Evolutionary conservation across 2,797 vertebrate genomes (phyloP).

Genomic region (Antrozous pallidus): DNA sequence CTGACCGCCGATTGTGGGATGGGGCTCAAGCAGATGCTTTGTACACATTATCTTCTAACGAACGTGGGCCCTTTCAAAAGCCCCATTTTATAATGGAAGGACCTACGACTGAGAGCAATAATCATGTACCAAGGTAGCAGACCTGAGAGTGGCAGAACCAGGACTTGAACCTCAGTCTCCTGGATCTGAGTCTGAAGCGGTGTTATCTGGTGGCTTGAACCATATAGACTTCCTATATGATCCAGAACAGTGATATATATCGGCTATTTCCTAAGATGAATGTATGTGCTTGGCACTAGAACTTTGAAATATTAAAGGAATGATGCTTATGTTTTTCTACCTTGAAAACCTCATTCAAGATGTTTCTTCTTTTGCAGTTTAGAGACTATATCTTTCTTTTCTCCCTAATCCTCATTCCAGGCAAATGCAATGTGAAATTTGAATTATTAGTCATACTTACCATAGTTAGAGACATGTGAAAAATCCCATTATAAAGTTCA

Average conservation of each 20-base stretch:
- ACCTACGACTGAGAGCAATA: not conserved
- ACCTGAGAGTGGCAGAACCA: not conserved
- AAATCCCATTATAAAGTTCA: constrained; percentile 51
- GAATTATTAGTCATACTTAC: not conserved
- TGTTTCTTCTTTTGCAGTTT: not conserved
- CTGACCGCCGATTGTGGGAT: not conserved
- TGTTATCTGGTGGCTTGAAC: not conserved
- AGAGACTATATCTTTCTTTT: constrained; percentile 4
- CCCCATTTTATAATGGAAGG: not conserved
- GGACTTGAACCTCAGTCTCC: not conserved
- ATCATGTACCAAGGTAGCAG: not conserved
- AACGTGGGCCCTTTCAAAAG: not conserved
- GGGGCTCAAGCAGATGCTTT: not conserved
- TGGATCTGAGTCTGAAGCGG: not conserved
- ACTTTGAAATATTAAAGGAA: not conserved
- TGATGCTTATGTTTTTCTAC: not conserved
- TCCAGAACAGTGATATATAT: not conserved
- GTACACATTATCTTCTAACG: not conserved
- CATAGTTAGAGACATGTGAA: not conserved
- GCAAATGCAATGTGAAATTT: not conserved
- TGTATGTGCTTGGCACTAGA: not conserved
- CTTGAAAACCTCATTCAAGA: not conserved
- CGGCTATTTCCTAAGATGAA: not conserved
- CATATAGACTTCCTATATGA: not conserved
- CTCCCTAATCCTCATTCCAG: not conserved